These are phyloP conservation scores for Hippocampus comes DNA, from an alignment of 2,113 vertebrate genomes.

Conservation along the genomic window DNA sequence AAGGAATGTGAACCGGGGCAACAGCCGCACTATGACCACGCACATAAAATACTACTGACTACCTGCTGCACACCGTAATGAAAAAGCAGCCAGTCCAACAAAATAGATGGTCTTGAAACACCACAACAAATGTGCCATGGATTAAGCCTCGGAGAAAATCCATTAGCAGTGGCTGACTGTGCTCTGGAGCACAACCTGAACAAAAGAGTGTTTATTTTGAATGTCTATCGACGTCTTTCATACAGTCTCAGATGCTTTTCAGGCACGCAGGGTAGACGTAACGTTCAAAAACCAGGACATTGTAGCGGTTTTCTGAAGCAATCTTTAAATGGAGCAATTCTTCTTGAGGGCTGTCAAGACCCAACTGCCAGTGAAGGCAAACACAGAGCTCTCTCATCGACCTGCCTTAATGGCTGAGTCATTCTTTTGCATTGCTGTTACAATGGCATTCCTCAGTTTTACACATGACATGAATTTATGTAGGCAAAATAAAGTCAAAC, in stretches of 20 bases:
- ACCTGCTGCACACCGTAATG: slow-evolving; percentile 30
- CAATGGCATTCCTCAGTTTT: slow-evolving; percentile 58
- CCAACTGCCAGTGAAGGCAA: slow-evolving; percentile 61
- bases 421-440: slow-evolving; percentile 43
- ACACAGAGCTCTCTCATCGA: slow-evolving; percentile 68
- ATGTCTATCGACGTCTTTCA: slow-evolving; percentile 72
- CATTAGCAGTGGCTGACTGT: slow-evolving; percentile 67
- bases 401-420: slow-evolving; percentile 66
- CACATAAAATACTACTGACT: slow-evolving; percentile 18
- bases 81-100: slow-evolving; percentile 52
- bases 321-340: slow-evolving; percentile 76
- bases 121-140: slow-evolving; percentile 67
- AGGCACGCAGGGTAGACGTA: slow-evolving; percentile 62
- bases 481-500: slow-evolving; percentile 19
- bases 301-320: slow-evolving; percentile 74
- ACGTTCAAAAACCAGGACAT: slow-evolving; percentile 69
- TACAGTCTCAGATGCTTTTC: slow-evolving; percentile 71
- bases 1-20: slow-evolving; percentile 21
- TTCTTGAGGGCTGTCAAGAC: slow-evolving; percentile 72
- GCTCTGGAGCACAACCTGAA: slow-evolving; percentile 69
- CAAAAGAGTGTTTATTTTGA: slow-evolving; percentile 70
- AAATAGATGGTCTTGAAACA: slow-evolving; percentile 70
- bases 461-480: slow-evolving; percentile 33
- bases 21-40: slow-evolving; percentile 19
- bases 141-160: slow-evolving; percentile 74